Conservation (phyloP, 1,140 invertebrate genomes). For the Nixonia krombeini region DNA sequence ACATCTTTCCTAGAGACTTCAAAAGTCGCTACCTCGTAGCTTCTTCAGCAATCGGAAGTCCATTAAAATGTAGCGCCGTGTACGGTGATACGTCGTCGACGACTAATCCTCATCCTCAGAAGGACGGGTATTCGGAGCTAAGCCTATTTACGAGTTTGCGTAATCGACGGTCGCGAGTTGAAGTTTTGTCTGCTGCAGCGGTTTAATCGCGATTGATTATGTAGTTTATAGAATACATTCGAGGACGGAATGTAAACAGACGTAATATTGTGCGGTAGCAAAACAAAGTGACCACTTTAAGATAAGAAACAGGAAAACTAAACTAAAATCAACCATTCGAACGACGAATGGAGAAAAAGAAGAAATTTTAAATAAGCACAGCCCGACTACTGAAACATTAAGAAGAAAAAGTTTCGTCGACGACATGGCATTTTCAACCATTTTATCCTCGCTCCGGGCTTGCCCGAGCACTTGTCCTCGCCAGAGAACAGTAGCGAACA, state of each 20-base stretch:
- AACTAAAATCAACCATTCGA: too few species aligned
- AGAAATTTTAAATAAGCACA: conserved; percentile 28
- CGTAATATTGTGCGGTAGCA: too few species aligned
- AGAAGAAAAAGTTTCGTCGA: conserved; percentile 16
- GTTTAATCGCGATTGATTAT: too few species aligned
- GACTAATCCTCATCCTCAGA: too few species aligned
- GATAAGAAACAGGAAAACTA: not conserved
- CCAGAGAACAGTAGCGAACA: conserved; percentile 1
- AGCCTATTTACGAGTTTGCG: too few species aligned
- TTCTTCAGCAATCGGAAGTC: conserved; percentile 22
- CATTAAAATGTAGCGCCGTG: too few species aligned
- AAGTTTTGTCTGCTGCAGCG: too few species aligned
- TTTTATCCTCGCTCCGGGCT: not conserved
- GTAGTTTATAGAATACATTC: too few species aligned
- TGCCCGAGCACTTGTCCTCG: not conserved
- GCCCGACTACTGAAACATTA: conserved; percentile 1
- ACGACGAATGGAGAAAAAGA: not conserved
- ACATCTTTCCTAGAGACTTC: conserved; percentile 25
- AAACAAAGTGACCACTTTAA: conserved; percentile 19
- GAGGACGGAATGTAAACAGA: too few species aligned
- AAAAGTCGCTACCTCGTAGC: conserved; percentile 31
- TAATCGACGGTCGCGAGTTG: too few species aligned
- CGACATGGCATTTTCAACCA: conserved; percentile 1
- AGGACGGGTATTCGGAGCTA: too few species aligned
- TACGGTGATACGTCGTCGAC: too few species aligned